Evolutionary conservation across 2,113 vertebrate genomes (phyloP).

Genomic region (Zeus faber): DNA sequence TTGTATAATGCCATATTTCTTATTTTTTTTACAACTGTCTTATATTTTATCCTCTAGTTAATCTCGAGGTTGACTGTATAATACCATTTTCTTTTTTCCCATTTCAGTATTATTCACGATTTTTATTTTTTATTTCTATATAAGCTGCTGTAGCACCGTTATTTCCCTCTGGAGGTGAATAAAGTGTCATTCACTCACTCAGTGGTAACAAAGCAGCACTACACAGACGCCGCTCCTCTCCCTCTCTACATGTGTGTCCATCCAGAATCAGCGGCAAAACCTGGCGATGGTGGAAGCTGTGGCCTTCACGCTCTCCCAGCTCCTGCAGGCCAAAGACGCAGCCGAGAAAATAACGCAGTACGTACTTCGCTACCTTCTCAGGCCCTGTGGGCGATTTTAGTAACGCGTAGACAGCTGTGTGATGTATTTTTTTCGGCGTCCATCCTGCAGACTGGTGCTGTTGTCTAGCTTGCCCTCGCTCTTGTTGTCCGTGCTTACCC

Average conservation of each 20-base stretch:
- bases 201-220: background rate
- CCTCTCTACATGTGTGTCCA: constrained; percentile 18
- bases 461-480: constrained; percentile 77
- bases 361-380: constrained; percentile 38
- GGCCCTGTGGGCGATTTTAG: background rate
- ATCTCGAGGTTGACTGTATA: no score
- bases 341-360: constrained; percentile 82
- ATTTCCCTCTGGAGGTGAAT: no score
- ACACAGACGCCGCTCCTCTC: no score
- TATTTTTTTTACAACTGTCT: no score
- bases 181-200: background rate
- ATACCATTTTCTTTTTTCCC: no score
- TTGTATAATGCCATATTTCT: no score
- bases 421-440: background rate
- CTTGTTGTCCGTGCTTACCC: constrained; percentile 78
- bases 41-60: no score
- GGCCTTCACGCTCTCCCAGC: constrained; percentile 89
- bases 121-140: no score
- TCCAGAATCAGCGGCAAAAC: constrained; percentile 80
- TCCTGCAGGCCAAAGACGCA: constrained; percentile 87
- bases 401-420: background rate
- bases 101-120: no score
- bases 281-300: constrained; percentile 87
- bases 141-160: no score
- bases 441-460: constrained; percentile 74